Evolutionary conservation across 2,888 invertebrate genomes (phyloP), one percentile per base, ranked within the genome.

Genomic region (Nasonovia ribisnigri): DNA sequence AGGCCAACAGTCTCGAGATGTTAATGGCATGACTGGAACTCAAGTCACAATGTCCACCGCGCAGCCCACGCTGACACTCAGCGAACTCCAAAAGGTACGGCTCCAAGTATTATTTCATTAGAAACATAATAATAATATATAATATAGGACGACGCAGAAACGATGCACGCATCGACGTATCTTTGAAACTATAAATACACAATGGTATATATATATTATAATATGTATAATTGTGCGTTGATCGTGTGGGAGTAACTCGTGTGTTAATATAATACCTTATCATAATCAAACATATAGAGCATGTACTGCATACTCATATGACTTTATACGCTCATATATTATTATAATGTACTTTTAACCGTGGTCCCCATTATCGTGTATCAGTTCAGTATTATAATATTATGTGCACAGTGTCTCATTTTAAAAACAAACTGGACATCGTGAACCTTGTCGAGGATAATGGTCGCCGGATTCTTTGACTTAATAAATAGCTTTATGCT

Each of bases 31-130:
- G 87, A 77, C 67, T 29, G 90, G 90, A 77, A 77, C 54, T 43
- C 90, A 93, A 90, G 46, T 88, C 60, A n/a, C 94, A 94, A 94
- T 93, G 93, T 88, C 92, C 84, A 94, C 94, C 94, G 84, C 94
- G 51, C 92, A 92, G 57, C 95, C 95, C 43, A 94, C 95, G 93
- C 94, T 95, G 94, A 94, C 94, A 77, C 94, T 95, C 48, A 95
- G 95, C 92, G 95, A 95, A 94, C 95, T 95, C 60, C 95, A 94
- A 90, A 95, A 95, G 95, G 95, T 95, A 94, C 88, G 77, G 24
- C 24, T 8, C 43, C 48, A 29, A 60, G 77, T 42, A 43, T 89
- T 60, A 60, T 89, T 43, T 89, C 46, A n/a, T 29, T 43, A 42
- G 16, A 24, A n/a, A 29, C n/a, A 90, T n/a, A 20, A 60, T 77